Conservation (phyloP, 2,113 vertebrate genomes). For the Siniperca chuatsi region DNA sequence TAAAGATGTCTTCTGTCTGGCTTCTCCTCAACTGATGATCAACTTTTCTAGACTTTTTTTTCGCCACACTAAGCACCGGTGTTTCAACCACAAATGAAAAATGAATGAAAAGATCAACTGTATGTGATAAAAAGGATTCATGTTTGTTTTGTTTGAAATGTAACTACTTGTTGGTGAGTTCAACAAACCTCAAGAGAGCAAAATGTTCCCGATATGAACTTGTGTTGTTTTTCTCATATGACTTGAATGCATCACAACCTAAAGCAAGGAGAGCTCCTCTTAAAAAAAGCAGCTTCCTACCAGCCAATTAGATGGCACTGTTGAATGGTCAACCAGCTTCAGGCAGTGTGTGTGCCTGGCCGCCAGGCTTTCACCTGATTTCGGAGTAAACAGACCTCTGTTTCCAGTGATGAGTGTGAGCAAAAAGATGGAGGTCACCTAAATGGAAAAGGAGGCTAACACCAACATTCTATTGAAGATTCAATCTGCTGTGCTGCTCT, state of each 20-base stretch:
- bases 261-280: neutral
- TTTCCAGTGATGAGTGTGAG: conserved; percentile 13
- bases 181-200: neutral
- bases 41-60: neutral
- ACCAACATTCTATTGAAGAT: conserved; percentile 7
- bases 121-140: neutral
- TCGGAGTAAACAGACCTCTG: conserved; percentile 18
- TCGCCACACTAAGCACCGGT: neutral
- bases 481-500: conserved; percentile 22
- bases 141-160: neutral
- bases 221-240: neutral
- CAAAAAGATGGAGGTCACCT: conserved; percentile 49
- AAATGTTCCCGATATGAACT: neutral
- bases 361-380: conserved; percentile 25
- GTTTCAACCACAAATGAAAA: neutral
- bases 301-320: neutral
- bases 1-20: neutral
- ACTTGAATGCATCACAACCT: neutral
- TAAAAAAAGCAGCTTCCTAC: neutral
- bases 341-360: neutral
- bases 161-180: neutral
- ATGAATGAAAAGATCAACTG: neutral
- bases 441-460: conserved; percentile 33
- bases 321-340: conserved; percentile 1
- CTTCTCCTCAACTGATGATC: neutral